These are phyloP conservation scores for Bactericera cockerelli DNA, from an alignment of 1,140 invertebrate species.

Conservation along the genomic window DNA sequence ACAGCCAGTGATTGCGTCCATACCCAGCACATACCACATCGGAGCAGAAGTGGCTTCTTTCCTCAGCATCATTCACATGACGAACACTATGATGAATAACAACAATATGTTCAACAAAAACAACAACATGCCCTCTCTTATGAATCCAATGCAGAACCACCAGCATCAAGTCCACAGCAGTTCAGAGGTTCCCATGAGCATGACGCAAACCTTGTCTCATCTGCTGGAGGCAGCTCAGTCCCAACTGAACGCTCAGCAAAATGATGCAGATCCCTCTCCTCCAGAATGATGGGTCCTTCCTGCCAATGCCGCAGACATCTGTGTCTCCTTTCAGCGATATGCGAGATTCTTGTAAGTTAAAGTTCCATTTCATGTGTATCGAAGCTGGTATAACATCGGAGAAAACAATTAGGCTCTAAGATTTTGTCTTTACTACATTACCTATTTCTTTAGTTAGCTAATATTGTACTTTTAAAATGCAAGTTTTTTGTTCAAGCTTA, in stretches of 20 bases:
- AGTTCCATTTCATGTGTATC: no score
- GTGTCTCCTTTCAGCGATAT: constrained; percentile 4
- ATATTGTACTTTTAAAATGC: no score
- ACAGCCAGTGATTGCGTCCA: constrained; percentile 43
- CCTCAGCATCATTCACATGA: background rate
- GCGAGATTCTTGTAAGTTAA: background rate
- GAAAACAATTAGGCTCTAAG: no score
- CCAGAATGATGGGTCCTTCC: background rate
- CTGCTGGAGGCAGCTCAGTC: background rate
- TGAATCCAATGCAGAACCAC: no score
- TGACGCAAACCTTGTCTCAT: constrained; percentile 6
- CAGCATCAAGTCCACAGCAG: background rate
- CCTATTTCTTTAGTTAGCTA: no score
- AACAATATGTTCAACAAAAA: background rate
- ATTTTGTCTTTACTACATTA: no score
- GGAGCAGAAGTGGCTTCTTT: background rate
- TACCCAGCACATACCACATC: constrained; percentile 53
- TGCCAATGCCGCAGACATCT: background rate
- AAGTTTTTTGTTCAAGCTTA: no score
- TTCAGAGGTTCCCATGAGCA: background rate
- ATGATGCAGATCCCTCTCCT: background rate
- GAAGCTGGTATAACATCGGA: no score
- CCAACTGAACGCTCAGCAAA: background rate
- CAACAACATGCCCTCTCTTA: background rate
- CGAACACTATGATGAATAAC: background rate